Conservation (phyloP, 1,140 invertebrate species). For the Drosophila arawakana region DNA sequence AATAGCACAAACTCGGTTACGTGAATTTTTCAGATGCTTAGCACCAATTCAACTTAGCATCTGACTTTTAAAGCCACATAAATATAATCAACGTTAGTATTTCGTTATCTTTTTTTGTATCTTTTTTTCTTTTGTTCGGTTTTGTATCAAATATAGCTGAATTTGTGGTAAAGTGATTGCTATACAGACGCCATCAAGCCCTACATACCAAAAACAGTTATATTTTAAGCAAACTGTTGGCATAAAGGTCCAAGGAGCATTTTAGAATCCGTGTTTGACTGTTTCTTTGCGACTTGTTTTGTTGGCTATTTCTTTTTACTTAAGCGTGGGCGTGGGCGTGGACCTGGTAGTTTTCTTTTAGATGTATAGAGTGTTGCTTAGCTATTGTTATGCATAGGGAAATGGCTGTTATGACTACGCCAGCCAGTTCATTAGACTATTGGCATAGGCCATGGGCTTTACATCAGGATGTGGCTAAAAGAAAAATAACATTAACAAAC, state of each 20-base stretch:
- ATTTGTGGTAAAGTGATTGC: constrained; percentile 69
- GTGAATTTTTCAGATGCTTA: constrained; percentile 74
- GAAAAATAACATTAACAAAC: background rate
- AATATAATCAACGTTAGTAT: constrained; percentile 45
- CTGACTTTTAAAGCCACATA: constrained; percentile 77
- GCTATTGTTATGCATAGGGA: constrained; percentile 64
- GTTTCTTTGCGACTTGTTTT: constrained; percentile 56
- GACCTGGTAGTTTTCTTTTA: constrained; percentile 5
- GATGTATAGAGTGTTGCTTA: constrained; percentile 58
- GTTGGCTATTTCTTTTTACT: constrained; percentile 33
- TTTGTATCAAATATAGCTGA: constrained; percentile 76
- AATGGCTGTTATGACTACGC: constrained; percentile 66
- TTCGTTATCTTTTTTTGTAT: constrained; percentile 22
- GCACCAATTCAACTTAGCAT: constrained; percentile 75
- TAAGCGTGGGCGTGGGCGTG: constrained; percentile 57
- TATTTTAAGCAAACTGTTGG: constrained; percentile 32
- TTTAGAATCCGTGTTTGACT: constrained; percentile 40
- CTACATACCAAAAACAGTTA: constrained; percentile 16
- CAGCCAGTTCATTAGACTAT: constrained; percentile 86
- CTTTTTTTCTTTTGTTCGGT: constrained; percentile 40
- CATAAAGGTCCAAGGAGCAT: constrained; percentile 39
- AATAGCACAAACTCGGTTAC: constrained; percentile 35
- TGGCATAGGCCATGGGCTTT: constrained; percentile 98
- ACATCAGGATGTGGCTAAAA: constrained; percentile 97
- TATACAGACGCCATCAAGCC: constrained; percentile 24